Percentiles rank a stretch among this genome's conserved stretches.
These are phyloP conservation scores for Brenthis daphne DNA, from an alignment of 2,888 invertebrate genomes.

Conservation along the genomic window DNA sequence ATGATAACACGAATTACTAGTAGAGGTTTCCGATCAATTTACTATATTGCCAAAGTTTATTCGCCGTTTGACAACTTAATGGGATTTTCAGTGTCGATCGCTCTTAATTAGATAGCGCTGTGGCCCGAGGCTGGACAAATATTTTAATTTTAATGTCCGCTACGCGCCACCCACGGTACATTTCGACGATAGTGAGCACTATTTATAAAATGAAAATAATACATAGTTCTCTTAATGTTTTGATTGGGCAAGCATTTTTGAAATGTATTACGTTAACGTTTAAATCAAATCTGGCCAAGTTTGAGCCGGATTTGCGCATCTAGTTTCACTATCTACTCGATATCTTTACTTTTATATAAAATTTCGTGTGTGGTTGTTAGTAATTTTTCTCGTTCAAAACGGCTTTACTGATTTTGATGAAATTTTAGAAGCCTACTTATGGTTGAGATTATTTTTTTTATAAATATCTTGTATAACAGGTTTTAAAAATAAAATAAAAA, in stretches of 20 bases:
- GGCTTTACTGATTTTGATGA: no score
- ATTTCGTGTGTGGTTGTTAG: no score
- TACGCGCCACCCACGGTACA: constrained; percentile 62
- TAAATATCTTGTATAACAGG: no score
- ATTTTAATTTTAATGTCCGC: constrained; percentile 58
- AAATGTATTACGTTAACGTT: not conserved
- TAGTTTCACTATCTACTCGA: no score
- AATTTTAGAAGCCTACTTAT: no score
- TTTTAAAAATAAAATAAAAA: no score
- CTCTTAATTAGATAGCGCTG: constrained; percentile 54
- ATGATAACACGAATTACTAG: constrained; percentile 31
- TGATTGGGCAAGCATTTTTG: constrained; percentile 13
- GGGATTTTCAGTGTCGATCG: constrained; percentile 57
- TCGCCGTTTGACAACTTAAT: constrained; percentile 64
- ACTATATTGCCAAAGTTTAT: constrained; percentile 54
- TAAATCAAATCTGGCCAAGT: no score
- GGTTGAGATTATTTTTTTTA: no score
- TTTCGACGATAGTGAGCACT: constrained; percentile 42
- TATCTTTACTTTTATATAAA: no score
- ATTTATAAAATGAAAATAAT: constrained; percentile 27
- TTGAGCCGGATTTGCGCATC: no score
- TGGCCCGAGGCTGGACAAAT: constrained; percentile 56
- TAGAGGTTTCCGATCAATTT: constrained; percentile 37
- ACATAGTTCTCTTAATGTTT: constrained; percentile 11
- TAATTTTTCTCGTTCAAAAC: no score